Evolutionary conservation across 2,113 vertebrate genomes (phyloP), one percentile per base, ranked within the genome.

Genomic region (Vulpes vulpes): DNA sequence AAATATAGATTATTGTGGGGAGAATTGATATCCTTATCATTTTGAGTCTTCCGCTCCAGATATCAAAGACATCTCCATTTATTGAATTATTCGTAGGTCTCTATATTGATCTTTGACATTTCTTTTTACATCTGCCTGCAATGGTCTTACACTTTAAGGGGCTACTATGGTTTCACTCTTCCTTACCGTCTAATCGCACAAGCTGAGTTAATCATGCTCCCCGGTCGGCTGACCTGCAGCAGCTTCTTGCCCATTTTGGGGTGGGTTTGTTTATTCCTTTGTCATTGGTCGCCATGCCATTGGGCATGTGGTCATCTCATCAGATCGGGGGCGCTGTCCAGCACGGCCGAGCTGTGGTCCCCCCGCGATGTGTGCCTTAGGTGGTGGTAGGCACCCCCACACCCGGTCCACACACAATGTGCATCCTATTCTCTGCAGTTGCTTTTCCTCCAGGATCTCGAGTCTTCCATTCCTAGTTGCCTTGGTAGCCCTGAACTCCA

Each of bases 291-390:
- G 1, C 35, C 60, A 4, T 62, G 22, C 22, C 64, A 23, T 1
- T 16, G 14, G 2, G 17, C 43, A 1, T 59, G 23, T 0, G 0
- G n/a, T 9, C 2, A 4, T 79, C 27, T 79, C 15, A 20, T 43
- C 11, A 53, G 15, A 60, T 25, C 23, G 5, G 38, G 69, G 32
- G 19, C 55, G n/a, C 55, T 62, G 4, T 82, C 55, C 7, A 43
- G 43, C 43, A 43, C 43, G 5, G 55, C 91, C 62, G 7, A 43
- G 43, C 43, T 43, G 43, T 43, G 43, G 16, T 49, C 38, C 43
- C 32, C 84, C 35, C 55, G n/a, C 16, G 11, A 1, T 12, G 19
- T 25, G 49, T 1, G 38, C 11, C 32, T 59, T n/a, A 16, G 32
- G 20, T 32, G 4, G 67, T 32, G 7, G 67, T 59, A 35, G 11